Conservation (phyloP, 2,113 vertebrate species). For the Bagarius yarrelli region DNA sequence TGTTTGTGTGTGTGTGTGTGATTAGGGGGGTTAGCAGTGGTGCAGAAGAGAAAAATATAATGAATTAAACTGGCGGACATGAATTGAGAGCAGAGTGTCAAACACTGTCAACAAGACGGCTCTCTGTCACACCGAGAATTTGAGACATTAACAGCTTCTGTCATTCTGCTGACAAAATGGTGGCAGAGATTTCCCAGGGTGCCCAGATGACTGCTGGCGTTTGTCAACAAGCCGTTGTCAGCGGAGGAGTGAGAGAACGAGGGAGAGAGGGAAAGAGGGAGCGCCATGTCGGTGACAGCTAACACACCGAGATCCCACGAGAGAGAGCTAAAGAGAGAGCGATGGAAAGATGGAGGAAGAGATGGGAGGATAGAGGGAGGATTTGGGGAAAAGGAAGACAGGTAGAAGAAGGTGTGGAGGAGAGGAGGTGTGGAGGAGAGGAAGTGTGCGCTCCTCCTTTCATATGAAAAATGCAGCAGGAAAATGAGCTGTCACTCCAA, state of each 20-base stretch:
- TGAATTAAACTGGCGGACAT: conserved; percentile 59
- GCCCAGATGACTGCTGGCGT: conserved; percentile 99
- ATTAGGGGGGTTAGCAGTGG: conserved; percentile 49
- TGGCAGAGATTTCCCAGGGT: conserved; percentile 99
- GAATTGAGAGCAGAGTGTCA: conserved; percentile 90
- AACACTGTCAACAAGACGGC: conserved; percentile 96
- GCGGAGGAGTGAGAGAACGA: conserved; percentile 83
- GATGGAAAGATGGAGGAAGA: conserved; percentile 47
- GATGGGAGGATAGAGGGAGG: conserved; percentile 7
- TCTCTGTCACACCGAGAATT: conserved; percentile 97
- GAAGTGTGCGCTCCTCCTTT: conserved; percentile 72
- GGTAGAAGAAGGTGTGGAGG: conserved; percentile 77
- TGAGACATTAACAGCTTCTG: conserved; percentile 99
- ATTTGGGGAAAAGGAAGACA: conserved; percentile 27
- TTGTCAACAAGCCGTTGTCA: conserved; percentile 99
- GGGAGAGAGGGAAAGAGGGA: conserved; percentile 84
- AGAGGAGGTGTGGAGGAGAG: conserved; percentile 57
- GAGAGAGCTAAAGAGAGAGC: conserved; percentile 19
- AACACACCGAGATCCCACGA: conserved; percentile 90
- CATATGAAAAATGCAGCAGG: conserved; percentile 84
- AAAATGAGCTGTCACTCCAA: conserved; percentile 99
- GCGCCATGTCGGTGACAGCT: conserved; percentile 93
- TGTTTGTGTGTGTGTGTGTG: conserved; percentile 26
- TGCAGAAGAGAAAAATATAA: conserved; percentile 52
- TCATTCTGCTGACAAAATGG: conserved; percentile 99